Evolutionary conservation across 2,888 invertebrate genomes (phyloP).

Genomic region (Quadroppia sp.): DNA sequence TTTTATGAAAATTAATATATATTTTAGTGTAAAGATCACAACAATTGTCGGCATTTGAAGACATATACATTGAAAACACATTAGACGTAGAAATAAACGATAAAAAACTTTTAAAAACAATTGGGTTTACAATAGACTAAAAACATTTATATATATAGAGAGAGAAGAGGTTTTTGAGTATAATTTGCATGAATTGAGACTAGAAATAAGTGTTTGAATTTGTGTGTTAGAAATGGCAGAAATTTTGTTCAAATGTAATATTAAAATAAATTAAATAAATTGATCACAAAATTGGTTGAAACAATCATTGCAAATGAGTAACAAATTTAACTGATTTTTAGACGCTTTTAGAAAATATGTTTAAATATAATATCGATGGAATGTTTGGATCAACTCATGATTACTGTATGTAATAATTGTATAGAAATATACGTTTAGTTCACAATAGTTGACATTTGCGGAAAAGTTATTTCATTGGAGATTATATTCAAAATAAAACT

Average conservation of each 20-base stretch:
- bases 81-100: neutral
- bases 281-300: slow-evolving; percentile 24
- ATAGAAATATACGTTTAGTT: neutral
- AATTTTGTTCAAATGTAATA: neutral
- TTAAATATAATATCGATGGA: neutral
- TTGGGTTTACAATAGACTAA: neutral
- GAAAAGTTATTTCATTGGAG: slow-evolving; percentile 7
- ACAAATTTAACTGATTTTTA: neutral
- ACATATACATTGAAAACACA: slow-evolving; percentile 26
- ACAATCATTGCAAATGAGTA: slow-evolving; percentile 23
- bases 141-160: neutral
- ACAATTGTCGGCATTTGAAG: slow-evolving; percentile 28
- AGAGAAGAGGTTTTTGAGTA: no score
- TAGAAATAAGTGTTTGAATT: slow-evolving; percentile 19
- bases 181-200: slow-evolving; percentile 13
- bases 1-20: neutral
- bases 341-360: neutral
- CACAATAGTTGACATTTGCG: neutral
- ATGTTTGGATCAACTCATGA: neutral
- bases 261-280: slow-evolving; percentile 22
- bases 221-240: neutral
- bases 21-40: slow-evolving; percentile 23
- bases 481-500: slow-evolving; percentile 14
- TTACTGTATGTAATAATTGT: neutral
- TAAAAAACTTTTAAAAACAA: neutral